Base-by-base conservation (phyloP, 2,113 vertebrate genomes). In the Dromaius novaehollandiae region DNA sequence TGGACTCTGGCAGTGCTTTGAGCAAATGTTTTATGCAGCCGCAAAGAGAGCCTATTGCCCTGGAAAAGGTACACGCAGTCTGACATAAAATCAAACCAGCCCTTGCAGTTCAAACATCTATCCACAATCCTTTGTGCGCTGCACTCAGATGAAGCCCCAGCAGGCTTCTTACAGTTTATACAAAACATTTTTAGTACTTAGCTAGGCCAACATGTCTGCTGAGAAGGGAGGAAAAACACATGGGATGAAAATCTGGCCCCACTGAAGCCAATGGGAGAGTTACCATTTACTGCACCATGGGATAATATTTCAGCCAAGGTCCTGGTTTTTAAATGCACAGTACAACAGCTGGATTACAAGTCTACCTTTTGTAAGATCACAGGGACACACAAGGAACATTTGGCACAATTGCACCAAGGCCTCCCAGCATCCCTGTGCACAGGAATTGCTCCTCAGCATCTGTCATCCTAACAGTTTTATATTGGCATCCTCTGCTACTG, bases 321-420 rank as follows among this genome's bases (percentile, higher is more conserved):
- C 78, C 84, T 78, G 86, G 34, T 79, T 91, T 94, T 70, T 68
- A 85, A 77, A 77, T 81, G 58, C 38, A 32, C 1, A 2, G 10
- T 87, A 44, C 50, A 74, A 46, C 11, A 50, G n/a, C n/a, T 24
- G 73, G 74, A 60, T 51, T 40, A 32, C 44, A 70, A 51, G 36
- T 20, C 3, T 7, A 83, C 18, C 50, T 86, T 94, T 91, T 78
- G 55, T 38, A 50, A 78, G 87, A 93, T 94, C 91, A 93, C 8
- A 91, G 75, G 82, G 63, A 61, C 91, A 64, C 84, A n/a, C 84
- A 18, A 88, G 81, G 82, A 96, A 58, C 36, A 80, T 95, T 94
- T 88, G 91, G 71, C 82, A 97, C 70, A 89, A 22, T 83, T 86
- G 86, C 53, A 70, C 32, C 0, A 2, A 75, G 65, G 55, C 32